Percentiles rank a stretch among this genome's conserved stretches.
phyloP scores from a whole-genome alignment of 2,113 vertebrate species.

The Myotis davidii region DNA sequence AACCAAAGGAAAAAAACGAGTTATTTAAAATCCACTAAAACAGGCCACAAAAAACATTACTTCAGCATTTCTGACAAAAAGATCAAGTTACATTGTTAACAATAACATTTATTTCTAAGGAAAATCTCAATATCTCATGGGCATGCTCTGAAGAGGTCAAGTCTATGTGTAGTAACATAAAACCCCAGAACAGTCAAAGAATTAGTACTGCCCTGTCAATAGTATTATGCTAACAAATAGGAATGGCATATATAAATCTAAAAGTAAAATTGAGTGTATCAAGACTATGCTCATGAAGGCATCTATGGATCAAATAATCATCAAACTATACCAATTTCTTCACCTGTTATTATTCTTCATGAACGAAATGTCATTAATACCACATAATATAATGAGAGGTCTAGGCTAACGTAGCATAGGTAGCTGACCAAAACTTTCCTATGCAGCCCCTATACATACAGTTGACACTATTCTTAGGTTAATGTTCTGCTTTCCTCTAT shows the following conservation, averaged over 20 bases:
- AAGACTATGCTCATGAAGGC: neutral
- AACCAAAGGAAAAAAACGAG: conserved; percentile 70
- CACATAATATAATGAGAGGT: neutral
- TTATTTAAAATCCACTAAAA: conserved; percentile 46
- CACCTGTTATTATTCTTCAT: neutral
- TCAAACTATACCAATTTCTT: neutral
- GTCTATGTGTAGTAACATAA: neutral
- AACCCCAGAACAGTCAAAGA: conserved; percentile 12
- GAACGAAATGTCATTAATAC: conserved; percentile 7
- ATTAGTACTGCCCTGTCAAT: neutral
- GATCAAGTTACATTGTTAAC: conserved; percentile 14
- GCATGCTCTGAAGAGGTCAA: neutral
- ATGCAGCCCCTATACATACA: neutral
- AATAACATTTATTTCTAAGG: conserved; percentile 40
- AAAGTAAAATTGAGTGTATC: neutral
- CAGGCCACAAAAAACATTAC: conserved; percentile 56
- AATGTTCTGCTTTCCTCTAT: neutral
- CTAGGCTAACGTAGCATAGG: neutral
- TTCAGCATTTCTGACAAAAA: conserved; percentile 52
- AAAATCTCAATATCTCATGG: neutral
- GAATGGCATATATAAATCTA: neutral
- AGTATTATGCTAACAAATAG: neutral
- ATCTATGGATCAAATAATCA: neutral
- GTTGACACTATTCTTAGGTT: neutral
- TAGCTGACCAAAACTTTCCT: neutral